phyloP scores from a whole-genome alignment of 2,888 invertebrate species.

The Epistrophe eligans region DNA sequence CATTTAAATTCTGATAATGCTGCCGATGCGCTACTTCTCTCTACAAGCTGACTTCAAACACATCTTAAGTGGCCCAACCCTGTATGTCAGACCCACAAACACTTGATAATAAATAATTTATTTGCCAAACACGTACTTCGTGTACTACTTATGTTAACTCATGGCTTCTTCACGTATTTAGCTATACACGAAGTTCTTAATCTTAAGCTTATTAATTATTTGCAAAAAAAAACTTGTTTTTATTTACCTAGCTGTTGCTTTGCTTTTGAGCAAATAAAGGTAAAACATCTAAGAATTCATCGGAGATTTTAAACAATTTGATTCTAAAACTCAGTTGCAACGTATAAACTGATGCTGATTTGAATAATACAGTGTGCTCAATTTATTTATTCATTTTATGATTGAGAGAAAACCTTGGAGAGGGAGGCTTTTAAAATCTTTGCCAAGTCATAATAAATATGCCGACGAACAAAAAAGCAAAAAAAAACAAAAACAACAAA shows the following conservation, averaged over 20 bases:
- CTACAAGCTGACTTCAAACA: slow-evolving; percentile 4
- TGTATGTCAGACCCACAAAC: neutral
- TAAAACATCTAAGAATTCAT: neutral
- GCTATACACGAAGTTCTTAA: slow-evolving; percentile 2
- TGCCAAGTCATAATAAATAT: slow-evolving; percentile 37
- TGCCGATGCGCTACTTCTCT: neutral
- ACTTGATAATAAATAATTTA: slow-evolving; percentile 22
- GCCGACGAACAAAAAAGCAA: too few species aligned
- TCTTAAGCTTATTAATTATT: slow-evolving; percentile 15
- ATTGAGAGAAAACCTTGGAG: slow-evolving; percentile 34
- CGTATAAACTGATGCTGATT: slow-evolving; percentile 22
- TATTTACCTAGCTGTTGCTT: neutral
- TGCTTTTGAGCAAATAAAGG: slow-evolving; percentile 18
- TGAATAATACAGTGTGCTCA: slow-evolving; percentile 1
- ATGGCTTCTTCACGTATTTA: slow-evolving; percentile 18
- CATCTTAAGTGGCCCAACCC: slow-evolving; percentile 30
- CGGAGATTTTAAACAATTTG: neutral
- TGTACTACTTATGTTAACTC: slow-evolving; percentile 40
- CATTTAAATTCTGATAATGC: neutral
- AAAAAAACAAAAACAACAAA: neutral
- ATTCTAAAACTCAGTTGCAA: slow-evolving; percentile 37
- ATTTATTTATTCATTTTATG: slow-evolving; percentile 29
- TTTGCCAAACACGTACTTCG: slow-evolving; percentile 42
- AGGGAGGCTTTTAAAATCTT: slow-evolving; percentile 38
- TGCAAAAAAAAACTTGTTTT: slow-evolving; percentile 15